These are phyloP conservation scores for Thalassarche chlororhynchos DNA, from an alignment of 2,113 vertebrate genomes.

Conservation along the genomic window DNA sequence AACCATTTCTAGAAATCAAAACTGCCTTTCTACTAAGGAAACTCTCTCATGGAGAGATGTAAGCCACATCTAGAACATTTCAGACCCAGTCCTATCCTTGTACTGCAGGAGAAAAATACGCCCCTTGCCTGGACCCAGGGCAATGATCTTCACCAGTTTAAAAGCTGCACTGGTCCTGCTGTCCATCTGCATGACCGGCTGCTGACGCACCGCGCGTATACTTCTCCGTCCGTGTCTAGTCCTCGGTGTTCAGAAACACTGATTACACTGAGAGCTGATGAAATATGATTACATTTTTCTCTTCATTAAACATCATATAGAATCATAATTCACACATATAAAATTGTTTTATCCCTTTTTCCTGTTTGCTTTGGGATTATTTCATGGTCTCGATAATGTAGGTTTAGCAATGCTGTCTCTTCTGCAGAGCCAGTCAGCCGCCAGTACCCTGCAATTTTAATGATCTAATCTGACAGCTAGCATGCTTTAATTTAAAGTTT, in stretches of 20 bases:
- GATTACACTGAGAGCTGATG: background rate
- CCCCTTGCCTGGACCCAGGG: background rate
- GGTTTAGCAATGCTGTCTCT: constrained; percentile 15
- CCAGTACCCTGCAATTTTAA: constrained; percentile 69
- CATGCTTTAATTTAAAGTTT: constrained; percentile 72
- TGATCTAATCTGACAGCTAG: constrained; percentile 62
- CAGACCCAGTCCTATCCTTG: background rate
- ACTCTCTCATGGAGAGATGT: background rate
- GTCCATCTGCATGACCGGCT: rapidly evolving
- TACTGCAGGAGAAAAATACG: background rate
- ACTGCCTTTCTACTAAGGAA: background rate
- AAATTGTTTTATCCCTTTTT: constrained; percentile 54
- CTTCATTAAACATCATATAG: constrained; percentile 58
- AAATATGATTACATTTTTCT: constrained; percentile 66
- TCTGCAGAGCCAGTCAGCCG: constrained; percentile 15
- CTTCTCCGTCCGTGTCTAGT: background rate
- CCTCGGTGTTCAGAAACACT: background rate
- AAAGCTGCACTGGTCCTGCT: background rate
- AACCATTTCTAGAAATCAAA: background rate
- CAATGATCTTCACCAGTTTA: too few species aligned
- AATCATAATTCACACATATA: constrained; percentile 49
- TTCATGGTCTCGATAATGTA: background rate
- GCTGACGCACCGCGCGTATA: rapidly evolving
- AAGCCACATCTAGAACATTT: background rate
- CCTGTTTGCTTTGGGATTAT: constrained; percentile 62